Evolutionary conservation across 1,140 invertebrate genomes (phyloP), one percentile per base, ranked within the genome.

Genomic region (Limonius californicus): DNA sequence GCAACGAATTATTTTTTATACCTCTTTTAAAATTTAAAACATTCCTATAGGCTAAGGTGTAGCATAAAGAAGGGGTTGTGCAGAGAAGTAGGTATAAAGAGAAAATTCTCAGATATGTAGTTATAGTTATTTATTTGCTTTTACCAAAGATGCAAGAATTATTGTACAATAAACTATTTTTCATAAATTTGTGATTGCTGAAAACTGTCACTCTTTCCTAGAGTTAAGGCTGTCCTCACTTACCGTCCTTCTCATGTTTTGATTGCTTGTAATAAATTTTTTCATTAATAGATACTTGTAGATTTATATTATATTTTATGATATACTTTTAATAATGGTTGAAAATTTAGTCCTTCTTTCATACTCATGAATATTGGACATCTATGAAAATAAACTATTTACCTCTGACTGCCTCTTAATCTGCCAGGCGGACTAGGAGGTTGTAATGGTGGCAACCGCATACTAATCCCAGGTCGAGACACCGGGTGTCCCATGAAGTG

Each of bases 401-500:
- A n/a, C n/a, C n/a, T n/a, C n/a, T n/a, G n/a, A n/a, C n/a, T n/a
- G n/a, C n/a, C n/a, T n/a, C n/a, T n/a, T n/a, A n/a, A n/a, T n/a
- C n/a, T n/a, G n/a, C n/a, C n/a, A n/a, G n/a, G n/a, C n/a, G n/a
- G 53, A 32, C 53, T 55, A 4, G 53, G 53, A 0, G 72, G 73
- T 8, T 72, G 73, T 42, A 76, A 63, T 27, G 74, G 74, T 19
- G 74, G 75, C 43, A 76, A 59, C 60, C 64, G 69, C 67, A 71
- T 74, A 8, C 58, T 50, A 6, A 59, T 21, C 7, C 70, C 72
- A 2, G 74, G 75, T 60, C 74, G 66, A 14, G 69, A 60, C 15
- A 77, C 72, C 0, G 62, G 62, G 8, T 76, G 74, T 0, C 75
- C 75, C 74, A 77, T 74, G 9, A 77, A 64, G 14, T 72, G 62